These are phyloP conservation scores for Fratercula arctica DNA, from an alignment of 2,797 vertebrate species.

Conservation along the genomic window DNA sequence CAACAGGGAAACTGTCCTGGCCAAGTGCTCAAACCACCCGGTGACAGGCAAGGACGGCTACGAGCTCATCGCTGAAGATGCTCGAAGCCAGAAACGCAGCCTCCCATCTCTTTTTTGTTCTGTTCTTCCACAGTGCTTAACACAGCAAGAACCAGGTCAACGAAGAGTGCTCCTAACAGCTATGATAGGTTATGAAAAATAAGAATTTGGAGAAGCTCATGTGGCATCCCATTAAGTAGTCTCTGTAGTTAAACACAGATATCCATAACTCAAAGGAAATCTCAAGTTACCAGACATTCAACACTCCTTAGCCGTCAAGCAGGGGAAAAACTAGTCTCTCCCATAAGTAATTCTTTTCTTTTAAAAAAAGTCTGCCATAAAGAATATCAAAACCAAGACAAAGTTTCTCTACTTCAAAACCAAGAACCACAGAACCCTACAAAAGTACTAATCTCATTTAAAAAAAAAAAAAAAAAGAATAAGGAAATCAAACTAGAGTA, in stretches of 20 bases:
- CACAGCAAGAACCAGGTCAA: background rate
- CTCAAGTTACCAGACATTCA: background rate
- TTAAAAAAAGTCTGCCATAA: background rate
- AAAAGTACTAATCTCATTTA: background rate
- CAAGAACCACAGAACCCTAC: background rate
- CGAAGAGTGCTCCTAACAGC: background rate
- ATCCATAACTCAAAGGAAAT: conserved; percentile 10
- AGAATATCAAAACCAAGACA: background rate
- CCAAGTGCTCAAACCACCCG: background rate
- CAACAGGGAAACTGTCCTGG: background rate
- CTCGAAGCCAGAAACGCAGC: background rate
- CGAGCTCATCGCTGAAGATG: background rate
- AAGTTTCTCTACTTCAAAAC: conserved; percentile 1
- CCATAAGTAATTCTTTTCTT: background rate
- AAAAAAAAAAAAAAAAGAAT: background rate
- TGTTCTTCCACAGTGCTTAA: background rate
- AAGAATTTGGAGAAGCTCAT: background rate
- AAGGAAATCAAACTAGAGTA: conserved; percentile 34
- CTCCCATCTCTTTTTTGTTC: background rate
- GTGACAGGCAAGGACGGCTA: background rate
- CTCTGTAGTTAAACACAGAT: conserved; percentile 1
- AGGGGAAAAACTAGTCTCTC: background rate
- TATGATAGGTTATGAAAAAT: background rate
- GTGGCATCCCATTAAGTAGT: background rate
- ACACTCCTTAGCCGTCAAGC: background rate